Evolutionary conservation across 2,888 invertebrate genomes (phyloP), one percentile per base, ranked within the genome.

Genomic region (Hyles lineata): DNA sequence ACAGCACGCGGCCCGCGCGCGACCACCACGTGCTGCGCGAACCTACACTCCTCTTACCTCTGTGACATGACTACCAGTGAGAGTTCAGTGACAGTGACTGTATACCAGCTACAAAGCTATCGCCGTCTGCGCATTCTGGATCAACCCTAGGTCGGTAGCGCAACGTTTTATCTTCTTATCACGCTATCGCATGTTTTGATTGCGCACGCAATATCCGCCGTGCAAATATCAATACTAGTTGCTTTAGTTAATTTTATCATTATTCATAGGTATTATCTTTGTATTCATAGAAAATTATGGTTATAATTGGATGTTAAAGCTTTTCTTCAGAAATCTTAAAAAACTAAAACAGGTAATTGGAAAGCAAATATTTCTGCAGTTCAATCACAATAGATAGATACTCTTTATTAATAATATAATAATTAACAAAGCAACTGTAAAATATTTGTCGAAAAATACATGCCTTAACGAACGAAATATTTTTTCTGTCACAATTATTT

Each of bases 71-170:
- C 80, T 80, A 75, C 77, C 80, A 86, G 90, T 92, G 91, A 85
- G 83, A 87, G 87, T 87, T 86, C 78, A 87, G 93, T 92, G 92
- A 85, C 82, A 85, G 92, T 92, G 92, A 84, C 77, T 76, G 78
- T 78, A 78, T 76, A 81, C 76, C 78, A 81, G 80, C 76, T 78
- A 79, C 81, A 80, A 78, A 80, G 74, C 79, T 76, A 80, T 77
- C 81, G 79, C 82, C 84, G 84, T 86, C 88, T 85, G 82, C 86
- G 86, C 85, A 80, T 80, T 85, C 85, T 82, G 90, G 89, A 90
- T 84, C 87, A 88, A 88, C 91, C 89, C 88, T 89, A 93, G 90
- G 91, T 90, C 83, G 89, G 92, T 92, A 90, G 82, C 83, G 82
- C 82, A 83, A 85, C 80, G 79, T 87, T 85, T 88, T 88, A 90